phyloP scores from a whole-genome alignment of 2,113 vertebrate genomes.

The Harpagus bidentatus region DNA sequence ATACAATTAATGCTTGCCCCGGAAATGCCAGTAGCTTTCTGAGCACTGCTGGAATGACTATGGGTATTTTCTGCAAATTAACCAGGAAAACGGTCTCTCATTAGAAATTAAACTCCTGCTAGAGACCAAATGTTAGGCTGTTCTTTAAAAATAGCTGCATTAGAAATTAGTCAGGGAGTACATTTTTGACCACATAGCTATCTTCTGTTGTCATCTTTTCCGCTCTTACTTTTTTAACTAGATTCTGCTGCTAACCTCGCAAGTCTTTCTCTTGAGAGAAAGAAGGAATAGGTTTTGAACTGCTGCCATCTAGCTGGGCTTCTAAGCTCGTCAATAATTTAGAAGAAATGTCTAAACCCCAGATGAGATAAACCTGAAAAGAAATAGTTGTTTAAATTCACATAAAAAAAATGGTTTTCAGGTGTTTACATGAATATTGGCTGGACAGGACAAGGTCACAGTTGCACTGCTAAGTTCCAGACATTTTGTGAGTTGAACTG shows the following conservation, averaged over 20 bases:
- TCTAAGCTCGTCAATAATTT: neutral
- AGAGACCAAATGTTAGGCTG: neutral
- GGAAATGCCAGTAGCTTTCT: neutral
- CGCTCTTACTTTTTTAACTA: neutral
- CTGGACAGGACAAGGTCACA: neutral
- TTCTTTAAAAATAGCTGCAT: neutral
- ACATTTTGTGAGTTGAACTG: neutral
- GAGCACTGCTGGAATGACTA: neutral
- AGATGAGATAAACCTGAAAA: neutral
- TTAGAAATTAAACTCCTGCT: neutral
- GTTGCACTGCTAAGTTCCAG: constrained; percentile 27
- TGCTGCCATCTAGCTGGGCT: constrained; percentile 8
- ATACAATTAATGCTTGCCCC: neutral
- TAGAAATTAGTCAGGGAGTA: neutral
- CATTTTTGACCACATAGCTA: neutral
- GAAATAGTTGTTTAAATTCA: neutral
- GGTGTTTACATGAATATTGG: neutral
- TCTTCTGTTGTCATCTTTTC: neutral
- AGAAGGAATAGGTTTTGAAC: neutral
- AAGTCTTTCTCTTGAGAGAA: neutral
- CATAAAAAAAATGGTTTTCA: neutral
- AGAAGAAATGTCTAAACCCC: neutral
- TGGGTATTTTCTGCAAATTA: neutral
- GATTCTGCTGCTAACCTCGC: neutral
- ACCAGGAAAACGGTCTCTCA: neutral